These are phyloP conservation scores for Orthonevra nobilis DNA, from an alignment of 2,888 invertebrate genomes.

Conservation along the genomic window DNA sequence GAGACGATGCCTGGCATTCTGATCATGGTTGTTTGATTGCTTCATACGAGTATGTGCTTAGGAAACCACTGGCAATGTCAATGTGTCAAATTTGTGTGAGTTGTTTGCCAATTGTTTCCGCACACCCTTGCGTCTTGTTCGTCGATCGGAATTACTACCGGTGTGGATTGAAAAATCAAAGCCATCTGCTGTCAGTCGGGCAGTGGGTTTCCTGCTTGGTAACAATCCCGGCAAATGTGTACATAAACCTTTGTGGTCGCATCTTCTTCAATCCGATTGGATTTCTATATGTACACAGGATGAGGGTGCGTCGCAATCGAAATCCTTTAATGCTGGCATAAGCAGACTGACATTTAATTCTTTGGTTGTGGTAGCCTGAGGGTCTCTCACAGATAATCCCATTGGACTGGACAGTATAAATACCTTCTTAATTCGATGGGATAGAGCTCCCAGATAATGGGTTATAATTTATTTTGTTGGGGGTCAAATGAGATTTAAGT, in stretches of 20 bases:
- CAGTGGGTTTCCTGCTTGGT: constrained; percentile 5
- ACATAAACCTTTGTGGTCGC: not conserved
- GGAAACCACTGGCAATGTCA: constrained; percentile 13
- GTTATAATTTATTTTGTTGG: constrained; percentile 31
- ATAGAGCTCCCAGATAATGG: constrained; percentile 30
- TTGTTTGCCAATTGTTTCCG: constrained; percentile 34
- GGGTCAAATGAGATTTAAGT: constrained; percentile 49
- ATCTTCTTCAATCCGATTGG: not conserved
- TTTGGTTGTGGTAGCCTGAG: constrained; percentile 6
- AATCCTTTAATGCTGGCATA: constrained; percentile 11
- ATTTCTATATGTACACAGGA: not conserved
- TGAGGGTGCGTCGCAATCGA: not conserved
- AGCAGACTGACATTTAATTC: constrained; percentile 30
- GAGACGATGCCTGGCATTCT: not conserved
- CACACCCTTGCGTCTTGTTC: too few relatives aligned
- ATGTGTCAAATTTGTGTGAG: constrained; percentile 35
- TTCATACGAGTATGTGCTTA: not conserved
- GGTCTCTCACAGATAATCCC: constrained; percentile 51
- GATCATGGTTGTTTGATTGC: not conserved
- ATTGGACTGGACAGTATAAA: constrained; percentile 42
- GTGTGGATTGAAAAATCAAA: constrained; percentile 24
- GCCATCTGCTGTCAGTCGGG: constrained; percentile 3
- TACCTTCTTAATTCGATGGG: constrained; percentile 36
- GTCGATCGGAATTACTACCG: constrained; percentile 15
- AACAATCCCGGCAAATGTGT: not conserved